Evolutionary conservation across 2,888 invertebrate genomes (phyloP), one percentile per base, ranked within the genome.

Genomic region (Tigriopus californicus): DNA sequence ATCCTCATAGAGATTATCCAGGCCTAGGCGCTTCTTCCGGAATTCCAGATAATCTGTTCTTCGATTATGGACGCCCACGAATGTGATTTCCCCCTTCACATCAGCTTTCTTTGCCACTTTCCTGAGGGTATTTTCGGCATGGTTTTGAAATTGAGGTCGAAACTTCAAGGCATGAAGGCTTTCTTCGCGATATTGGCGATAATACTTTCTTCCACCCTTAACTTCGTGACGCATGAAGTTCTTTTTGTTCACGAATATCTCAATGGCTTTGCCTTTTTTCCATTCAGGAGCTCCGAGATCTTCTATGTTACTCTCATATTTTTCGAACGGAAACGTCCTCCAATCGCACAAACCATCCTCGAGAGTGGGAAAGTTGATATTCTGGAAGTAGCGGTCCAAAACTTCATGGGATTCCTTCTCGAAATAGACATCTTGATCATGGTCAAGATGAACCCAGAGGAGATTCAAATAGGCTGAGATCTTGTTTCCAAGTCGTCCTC

Each of bases 201-300:
- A 44, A 33, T 46, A 56, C 22, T 44, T 41, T 56, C 44, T 56
- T 42, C 56, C 56, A 15, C 56, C 56, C 15, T 15, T 6, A 22
- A 56, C 18, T 46, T 56, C 56, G 15, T 56, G 56, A 22, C 44
- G 15, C 56, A 56, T 56, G 24, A 56, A 56, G 24, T 56, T 56
- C 10, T 18, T 18, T 22, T 56, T 41, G 18, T 42, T 11, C 8
- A 42, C 22, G 44, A 22, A 44, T 1, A 56, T 20, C 46, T 56
- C 56, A 3, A 56, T 24, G 5, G 56, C 56, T 25, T 20, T 42
- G 13, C 56, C 56, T 3, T 12, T 56, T 22, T 18, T 13, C 56
- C 56, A 56, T 22, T 46, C 44, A 20, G 18, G 22, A 4, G 6
- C 15, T 56, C 56, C 56, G 13, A 56, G 15, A 10, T 46, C 13